Percentiles rank a stretch among this genome's conserved stretches.
These are phyloP conservation scores for Cataglyphis cursor DNA, from an alignment of 2,888 invertebrate genomes.

Conservation along the genomic window DNA sequence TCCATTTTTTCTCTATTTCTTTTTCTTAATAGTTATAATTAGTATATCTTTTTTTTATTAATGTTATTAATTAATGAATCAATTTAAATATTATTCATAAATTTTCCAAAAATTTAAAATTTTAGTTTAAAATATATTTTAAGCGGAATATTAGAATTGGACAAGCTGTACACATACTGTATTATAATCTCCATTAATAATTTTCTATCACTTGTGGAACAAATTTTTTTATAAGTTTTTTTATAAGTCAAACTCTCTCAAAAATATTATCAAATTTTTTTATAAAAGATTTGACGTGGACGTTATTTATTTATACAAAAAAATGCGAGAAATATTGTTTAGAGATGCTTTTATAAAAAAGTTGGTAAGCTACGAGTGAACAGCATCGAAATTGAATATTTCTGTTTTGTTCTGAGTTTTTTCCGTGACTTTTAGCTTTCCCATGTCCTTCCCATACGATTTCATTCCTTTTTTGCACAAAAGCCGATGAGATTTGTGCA, in stretches of 20 bases:
- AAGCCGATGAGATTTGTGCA: slow-evolving; percentile 69
- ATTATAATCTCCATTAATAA: not conserved
- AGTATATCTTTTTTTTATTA: not conserved
- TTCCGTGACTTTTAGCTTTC: not conserved
- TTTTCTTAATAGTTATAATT: not conserved
- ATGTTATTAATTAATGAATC: not conserved
- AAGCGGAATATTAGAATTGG: not conserved
- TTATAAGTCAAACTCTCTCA: not conserved
- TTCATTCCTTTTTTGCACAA: slow-evolving; percentile 33
- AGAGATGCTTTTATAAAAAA: not conserved
- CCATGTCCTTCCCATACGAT: slow-evolving; percentile 1
- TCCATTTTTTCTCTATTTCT: not conserved
- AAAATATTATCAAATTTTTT: not conserved
- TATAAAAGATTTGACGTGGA: not conserved
- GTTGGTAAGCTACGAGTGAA: slow-evolving; percentile 34
- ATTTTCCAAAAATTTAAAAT: not conserved
- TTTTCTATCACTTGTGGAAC: not conserved
- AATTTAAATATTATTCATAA: not conserved
- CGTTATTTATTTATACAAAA: slow-evolving; percentile 15
- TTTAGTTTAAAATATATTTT: not conserved
- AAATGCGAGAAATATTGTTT: slow-evolving; percentile 8
- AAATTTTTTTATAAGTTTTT: slow-evolving; percentile 17
- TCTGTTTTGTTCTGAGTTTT: slow-evolving; percentile 12
- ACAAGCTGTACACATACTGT: not conserved
- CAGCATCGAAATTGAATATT: slow-evolving; percentile 55